A percentile compares a stretch with the other conserved stretches of the same genome.
phyloP scores from a whole-genome alignment of 2,888 invertebrate genomes.

The Chloroclysta siterata region DNA sequence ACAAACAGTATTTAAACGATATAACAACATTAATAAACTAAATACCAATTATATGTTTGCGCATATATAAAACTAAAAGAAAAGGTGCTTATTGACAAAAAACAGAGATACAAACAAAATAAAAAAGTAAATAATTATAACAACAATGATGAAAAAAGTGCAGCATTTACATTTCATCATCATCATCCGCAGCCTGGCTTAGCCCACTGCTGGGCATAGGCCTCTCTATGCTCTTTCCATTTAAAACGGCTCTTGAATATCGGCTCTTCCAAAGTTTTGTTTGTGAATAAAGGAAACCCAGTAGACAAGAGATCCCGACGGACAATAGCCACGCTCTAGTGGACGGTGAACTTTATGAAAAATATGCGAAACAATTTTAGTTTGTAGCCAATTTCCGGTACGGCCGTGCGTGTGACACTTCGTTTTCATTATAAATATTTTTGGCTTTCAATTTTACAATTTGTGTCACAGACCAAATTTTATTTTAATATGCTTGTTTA shows the following conservation, averaged over 20 bases:
- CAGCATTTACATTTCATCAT: too few relatives aligned
- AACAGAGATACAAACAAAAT: too few relatives aligned
- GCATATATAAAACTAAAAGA: too few relatives aligned
- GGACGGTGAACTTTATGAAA: slow-evolving; percentile 15
- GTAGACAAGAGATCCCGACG: not conserved
- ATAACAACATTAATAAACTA: too few relatives aligned
- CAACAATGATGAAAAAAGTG: too few relatives aligned
- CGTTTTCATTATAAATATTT: slow-evolving; percentile 15
- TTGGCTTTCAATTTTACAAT: slow-evolving; percentile 19
- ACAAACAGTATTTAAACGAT: too few relatives aligned
- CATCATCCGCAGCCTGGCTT: too few relatives aligned
- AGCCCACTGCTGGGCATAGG: too few relatives aligned
- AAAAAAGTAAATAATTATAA: not conserved
- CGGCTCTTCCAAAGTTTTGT: not conserved
- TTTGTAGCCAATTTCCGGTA: slow-evolving; percentile 37
- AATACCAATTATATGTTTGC: too few relatives aligned
- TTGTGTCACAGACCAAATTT: not conserved
- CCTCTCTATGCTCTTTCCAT: too few relatives aligned
- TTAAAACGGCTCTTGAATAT: too few relatives aligned
- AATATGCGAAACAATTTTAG: slow-evolving; percentile 32
- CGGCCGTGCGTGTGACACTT: slow-evolving; percentile 36
- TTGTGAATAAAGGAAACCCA: not conserved
- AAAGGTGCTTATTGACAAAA: too few relatives aligned
- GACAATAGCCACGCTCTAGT: not conserved
- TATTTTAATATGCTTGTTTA: not conserved